These are phyloP conservation scores for Silurus asotus DNA, from an alignment of 2,113 vertebrate species.

Conservation along the genomic window DNA sequence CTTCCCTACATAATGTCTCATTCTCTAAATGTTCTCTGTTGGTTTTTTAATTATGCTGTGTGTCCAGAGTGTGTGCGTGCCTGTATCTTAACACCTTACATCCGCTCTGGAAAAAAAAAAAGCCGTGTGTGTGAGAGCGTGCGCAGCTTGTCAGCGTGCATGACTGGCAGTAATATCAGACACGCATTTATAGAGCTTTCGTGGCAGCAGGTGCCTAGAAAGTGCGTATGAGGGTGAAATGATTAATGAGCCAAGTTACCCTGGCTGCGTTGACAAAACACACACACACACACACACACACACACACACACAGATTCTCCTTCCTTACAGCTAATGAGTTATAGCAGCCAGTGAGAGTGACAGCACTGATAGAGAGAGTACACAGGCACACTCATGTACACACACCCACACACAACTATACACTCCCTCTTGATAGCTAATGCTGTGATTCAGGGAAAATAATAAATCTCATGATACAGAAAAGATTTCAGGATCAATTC, in stretches of 20 bases:
- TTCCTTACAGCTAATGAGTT: conserved; percentile 50
- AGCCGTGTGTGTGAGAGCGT: conserved; percentile 28
- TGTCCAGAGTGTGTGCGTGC: background rate
- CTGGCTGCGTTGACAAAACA: background rate
- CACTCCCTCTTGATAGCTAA: conserved; percentile 27
- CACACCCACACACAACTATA: background rate
- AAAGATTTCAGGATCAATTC: background rate
- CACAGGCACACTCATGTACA: background rate
- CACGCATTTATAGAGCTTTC: conserved; percentile 59
- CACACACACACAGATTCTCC: background rate
- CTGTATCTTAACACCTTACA: background rate
- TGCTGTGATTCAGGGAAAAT: background rate
- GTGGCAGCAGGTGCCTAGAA: conserved; percentile 61
- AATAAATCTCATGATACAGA: background rate
- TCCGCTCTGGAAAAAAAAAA: conserved; percentile 34
- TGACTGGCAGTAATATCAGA: conserved; percentile 57
- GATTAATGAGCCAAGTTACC: conserved; percentile 61
- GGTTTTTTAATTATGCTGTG: background rate
- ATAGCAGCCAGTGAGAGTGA: conserved; percentile 45
- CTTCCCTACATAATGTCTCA: background rate
- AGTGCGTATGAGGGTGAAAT: conserved; percentile 30
- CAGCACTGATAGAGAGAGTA: conserved; percentile 36
- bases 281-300: conserved; percentile 29
- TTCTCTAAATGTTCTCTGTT: background rate
- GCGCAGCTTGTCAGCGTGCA: conserved; percentile 43